These are phyloP conservation scores for Epizoanthus stellaris DNA, from an alignment of 92 coral and sea anemone genomes.

Conservation along the genomic window DNA sequence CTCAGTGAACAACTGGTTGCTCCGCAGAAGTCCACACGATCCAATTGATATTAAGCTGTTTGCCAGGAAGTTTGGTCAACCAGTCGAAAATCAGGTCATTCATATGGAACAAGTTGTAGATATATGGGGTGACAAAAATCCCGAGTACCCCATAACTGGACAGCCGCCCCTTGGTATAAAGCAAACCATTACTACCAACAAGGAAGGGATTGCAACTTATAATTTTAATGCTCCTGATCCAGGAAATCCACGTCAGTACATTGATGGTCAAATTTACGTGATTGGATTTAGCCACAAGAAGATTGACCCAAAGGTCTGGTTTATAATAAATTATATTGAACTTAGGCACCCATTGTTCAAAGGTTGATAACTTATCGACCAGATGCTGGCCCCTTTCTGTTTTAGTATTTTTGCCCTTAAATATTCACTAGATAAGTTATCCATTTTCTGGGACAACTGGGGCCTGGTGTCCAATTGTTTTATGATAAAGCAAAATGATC, in stretches of 20 bases:
- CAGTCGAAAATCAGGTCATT: not conserved
- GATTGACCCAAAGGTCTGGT: no score
- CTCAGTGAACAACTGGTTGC: not conserved
- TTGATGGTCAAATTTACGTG: slow-evolving; percentile 33
- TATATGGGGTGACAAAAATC: not conserved
- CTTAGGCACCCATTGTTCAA: no score
- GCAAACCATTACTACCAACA: not conserved
- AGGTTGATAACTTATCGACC: no score
- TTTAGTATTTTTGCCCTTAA: no score
- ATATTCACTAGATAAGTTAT: no score
- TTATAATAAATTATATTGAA: no score
- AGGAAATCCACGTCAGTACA: not conserved
- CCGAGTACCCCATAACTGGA: not conserved
- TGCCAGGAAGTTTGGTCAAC: not conserved
- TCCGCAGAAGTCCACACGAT: not conserved
- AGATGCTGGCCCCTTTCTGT: no score
- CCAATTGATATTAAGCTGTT: not conserved
- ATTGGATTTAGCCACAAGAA: not conserved
- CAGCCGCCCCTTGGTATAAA: not conserved
- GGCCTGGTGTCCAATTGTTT: no score
- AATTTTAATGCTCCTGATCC: not conserved
- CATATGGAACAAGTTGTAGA: not conserved
- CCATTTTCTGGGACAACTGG: no score
- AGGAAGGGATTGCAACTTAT: not conserved
- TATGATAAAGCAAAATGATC: no score